Evolutionary conservation across 2,113 vertebrate species (phyloP), one percentile per base, ranked within the genome.

Genomic region (Chascanopsetta lugubris): DNA sequence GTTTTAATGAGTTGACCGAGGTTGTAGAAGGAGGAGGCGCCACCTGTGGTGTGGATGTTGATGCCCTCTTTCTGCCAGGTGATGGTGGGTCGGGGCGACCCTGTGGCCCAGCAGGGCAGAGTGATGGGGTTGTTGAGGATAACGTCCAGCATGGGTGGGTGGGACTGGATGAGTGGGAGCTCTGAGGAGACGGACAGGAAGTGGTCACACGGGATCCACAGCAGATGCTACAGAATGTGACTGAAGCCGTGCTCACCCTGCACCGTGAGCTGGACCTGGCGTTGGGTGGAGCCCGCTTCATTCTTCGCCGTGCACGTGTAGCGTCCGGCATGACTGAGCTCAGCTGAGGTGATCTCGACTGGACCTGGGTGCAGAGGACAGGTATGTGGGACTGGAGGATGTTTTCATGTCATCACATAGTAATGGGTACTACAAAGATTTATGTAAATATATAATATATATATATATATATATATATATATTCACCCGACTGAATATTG

Each of bases 41-140:
- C 95, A 98, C 97, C 95, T 91, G 93, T 85, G 15, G 92, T 92
- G 60, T 88, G 71, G 64, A 98, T 82, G 69, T 84, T 96, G 85
- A 97, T 93, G 82, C 97, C 97, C 86, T 99, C 97, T 78, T 97
- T 99, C 83, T 99, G 97, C 97, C 97, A 99, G 0, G 90, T 94
- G 67, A 98, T 92, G 40, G 95, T 77, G 0, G 97, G 97, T 15
- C 29, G 91, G 43, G 97, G 97, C 1, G 90, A 93, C n/a, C 97
- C 97, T 0, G 65, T 87, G 1, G 94, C 94, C 34, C 92, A 92
- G 82, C 97, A 99, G 0, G 96, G 96, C 48, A 99, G 87, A 17
- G 93, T 86, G 72, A 96, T 18, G 10, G 94, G 89, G 65, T 93
- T 96, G 85, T 95, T 94, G 34, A 97, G 75, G 12, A 96, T 94